A percentile compares a stretch with the other conserved stretches of the same genome.
Conservation (phyloP, 2,888 invertebrate genomes). For the Malthinus seriepunctatus region DNA sequence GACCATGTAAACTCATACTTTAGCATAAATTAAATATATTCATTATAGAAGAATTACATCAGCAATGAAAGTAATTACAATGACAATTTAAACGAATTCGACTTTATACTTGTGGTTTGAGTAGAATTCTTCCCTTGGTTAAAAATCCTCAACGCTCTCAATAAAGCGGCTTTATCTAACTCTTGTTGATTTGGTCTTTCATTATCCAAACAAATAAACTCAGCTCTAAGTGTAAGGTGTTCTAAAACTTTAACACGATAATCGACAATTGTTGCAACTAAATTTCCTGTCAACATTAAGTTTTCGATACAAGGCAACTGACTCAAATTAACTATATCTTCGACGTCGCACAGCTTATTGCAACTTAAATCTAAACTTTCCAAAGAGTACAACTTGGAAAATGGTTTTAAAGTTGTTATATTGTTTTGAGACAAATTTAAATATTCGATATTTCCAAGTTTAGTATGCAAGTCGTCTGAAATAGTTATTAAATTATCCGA, state of each 20-base stretch:
- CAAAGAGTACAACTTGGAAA: constrained; percentile 83
- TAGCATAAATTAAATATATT: background rate
- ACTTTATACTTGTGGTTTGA: background rate
- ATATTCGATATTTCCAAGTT: constrained; percentile 85
- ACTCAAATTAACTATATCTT: constrained; percentile 79
- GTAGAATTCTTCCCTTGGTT: constrained; percentile 57
- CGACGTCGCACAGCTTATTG: constrained; percentile 79
- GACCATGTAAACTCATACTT: background rate
- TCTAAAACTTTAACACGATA: constrained; percentile 90
- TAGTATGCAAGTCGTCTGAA: constrained; percentile 79
- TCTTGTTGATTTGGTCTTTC: constrained; percentile 86
- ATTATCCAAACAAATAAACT: constrained; percentile 85
- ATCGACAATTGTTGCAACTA: constrained; percentile 83
- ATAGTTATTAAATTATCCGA: constrained; percentile 76
- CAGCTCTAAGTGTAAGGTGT: constrained; percentile 80
- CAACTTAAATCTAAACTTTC: constrained; percentile 84
- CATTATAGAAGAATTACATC: background rate
- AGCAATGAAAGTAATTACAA: background rate
- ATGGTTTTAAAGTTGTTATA: constrained; percentile 70
- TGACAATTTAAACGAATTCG: constrained; percentile 11
- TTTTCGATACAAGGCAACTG: constrained; percentile 85
- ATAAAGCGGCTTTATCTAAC: constrained; percentile 87
- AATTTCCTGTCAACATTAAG: constrained; percentile 87
- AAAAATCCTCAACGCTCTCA: constrained; percentile 83
- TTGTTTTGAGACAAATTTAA: constrained; percentile 86